Base-by-base conservation (phyloP, 2,888 invertebrate genomes). In the Synergus gifuensis region DNA sequence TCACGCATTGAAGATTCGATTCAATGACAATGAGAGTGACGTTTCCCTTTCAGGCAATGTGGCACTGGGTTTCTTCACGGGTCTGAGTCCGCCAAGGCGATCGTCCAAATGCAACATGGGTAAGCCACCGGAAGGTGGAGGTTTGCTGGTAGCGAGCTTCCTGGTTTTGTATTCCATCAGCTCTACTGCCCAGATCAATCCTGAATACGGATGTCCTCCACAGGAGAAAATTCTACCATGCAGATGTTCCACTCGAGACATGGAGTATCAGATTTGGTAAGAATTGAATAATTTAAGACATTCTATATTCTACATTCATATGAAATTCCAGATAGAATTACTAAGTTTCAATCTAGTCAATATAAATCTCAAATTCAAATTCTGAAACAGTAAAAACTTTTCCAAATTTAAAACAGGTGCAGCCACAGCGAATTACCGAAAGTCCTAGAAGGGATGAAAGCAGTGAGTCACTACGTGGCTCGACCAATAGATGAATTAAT, bases 181-280 rank as follows among this genome's bases (percentile, higher is more conserved):
- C 9, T 81, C 81, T 76, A 80, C 83, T 36, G 86, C 85, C 77
- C 91, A 90, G 83, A 83, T 88, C 40, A 86, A 83, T 77, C 86
- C 89, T 46, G 91, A 91, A 78, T 91, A 92, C 84, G 91, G 93
- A 89, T 97, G 97, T 91, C 97, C 97, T 42, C 93, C 95, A 42
- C 95, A 96, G 82, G 96, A 96, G 88, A 93, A 94, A 69, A 97
- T 97, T 87, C 92, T 96, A 79, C 97, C 97, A 40, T 97, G 97
- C 91, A 94, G 97, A 86, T 97, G 97, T 92, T 95, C 97, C 44
- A 94, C 95, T 83, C 94, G 96, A 69, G 95, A 95, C 87, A 95
- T 96, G 89, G 97, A 97, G 88, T 94, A 96, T 86, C 97, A 97
- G 94, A 96, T 97, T 93, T 97, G 97, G 97, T 97, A 93, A 93